Evolutionary conservation across 2,797 vertebrate species (phyloP), one percentile per base, ranked within the genome.

Genomic region (Karalla daura): DNA sequence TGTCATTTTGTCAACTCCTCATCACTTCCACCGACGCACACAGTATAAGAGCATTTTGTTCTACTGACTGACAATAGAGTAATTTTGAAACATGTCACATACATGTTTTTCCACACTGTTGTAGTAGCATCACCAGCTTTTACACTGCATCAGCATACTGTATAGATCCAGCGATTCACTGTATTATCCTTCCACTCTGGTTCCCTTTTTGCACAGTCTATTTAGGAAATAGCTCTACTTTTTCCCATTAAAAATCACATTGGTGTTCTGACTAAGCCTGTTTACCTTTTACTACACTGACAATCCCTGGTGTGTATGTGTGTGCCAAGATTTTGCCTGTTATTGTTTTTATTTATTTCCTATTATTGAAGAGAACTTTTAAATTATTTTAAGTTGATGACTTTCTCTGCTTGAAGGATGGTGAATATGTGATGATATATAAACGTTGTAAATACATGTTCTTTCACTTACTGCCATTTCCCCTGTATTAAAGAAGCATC

Each of bases 401-500:
- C 14, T 44, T 14, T 52, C 12, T 69, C 9, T 69, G 13, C 79
- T 51, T 21, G 3, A 62, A 52, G n/a, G 7, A 12, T 62, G 18
- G 13, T 18, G 35, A n/a, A n/a, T 58, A 18, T 58, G 33, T 30
- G 2, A 23, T 63, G 50, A 18, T 61, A 44, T 80, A 46, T 81
- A 70, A 25, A 84, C 53, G 20, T 69, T 86, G 49, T 75, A 66
- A 63, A 17, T 53, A 70, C 40, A 56, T 7, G 17, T 62, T 23
- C 46, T 58, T 4, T 41, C 41, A 50, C 68, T 64, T 41, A 40
- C 67, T 55, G 62, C 25, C 76, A 45, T 76, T 78, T 71, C 70
- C 46, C 74, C 33, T 63, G 23, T 40, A 86, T 77, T 86, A 81
- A 87, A 86, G 10, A 63, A 56, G 30, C 24, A 49, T 62, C 27